Evolutionary conservation across 1,140 invertebrate genomes (phyloP), one percentile per base, ranked within the genome.

Genomic region (Penaeus indicus): DNA sequence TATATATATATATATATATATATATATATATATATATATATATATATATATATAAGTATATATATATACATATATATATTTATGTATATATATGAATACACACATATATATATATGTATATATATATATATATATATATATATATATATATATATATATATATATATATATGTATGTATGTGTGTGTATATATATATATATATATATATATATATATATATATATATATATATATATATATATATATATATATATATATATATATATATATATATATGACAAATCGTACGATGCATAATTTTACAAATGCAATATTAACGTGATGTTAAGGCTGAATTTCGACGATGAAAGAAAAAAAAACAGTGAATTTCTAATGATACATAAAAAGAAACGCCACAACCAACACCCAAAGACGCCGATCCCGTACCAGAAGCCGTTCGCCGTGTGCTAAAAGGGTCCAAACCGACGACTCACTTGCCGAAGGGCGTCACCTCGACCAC

Each of bases 241-340:
- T 75, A 75, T 75, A 27, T 75, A 75, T 75, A 75, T 75, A 75
- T 32, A 75, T 75, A 75, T 16, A 75, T 75, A 72, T 72, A 25
- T n/a, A 38, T 75, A 11, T 75, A 75, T 75, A 75, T 75, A 75
- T 75, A 75, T 75, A 75, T 27, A 27, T 1, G 32, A 32, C 32
- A 32, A 42, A 42, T 42, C 38, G 38, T 42, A 32, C 32, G 5
- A 72, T 72, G 27, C 18, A 16, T 7, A 72, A 18, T 16, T 22
- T 72, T 8, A 75, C 5, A 32, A 38, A 18, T 32, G 13, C 7
- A 25, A 75, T 21, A 32, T 27, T 8, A 38, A 75, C 1, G 2
- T 25, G 16, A 27, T 5, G 38, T 42, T 42, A 7, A 0, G 1
- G 38, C 38, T 4, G 3, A 42, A 7, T 42, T 42, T 42, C 38